Evolutionary conservation across 2,113 vertebrate species (phyloP).

Genomic region (Myrmophylax atrothorax): DNA sequence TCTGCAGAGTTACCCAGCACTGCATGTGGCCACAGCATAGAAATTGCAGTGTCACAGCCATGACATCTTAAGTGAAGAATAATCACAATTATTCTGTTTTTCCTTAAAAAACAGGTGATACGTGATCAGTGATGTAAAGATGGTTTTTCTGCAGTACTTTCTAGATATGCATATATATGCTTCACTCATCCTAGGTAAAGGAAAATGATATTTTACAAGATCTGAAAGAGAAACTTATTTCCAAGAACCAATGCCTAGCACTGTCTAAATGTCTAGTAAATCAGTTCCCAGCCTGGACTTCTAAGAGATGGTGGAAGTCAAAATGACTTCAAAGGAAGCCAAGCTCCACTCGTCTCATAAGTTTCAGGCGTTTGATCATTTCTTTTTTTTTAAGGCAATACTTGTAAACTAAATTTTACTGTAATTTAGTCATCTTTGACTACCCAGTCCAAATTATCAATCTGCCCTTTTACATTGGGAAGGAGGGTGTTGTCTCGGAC

Average conservation of each 20-base stretch:
- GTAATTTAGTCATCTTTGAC: not conserved
- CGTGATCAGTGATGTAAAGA: not conserved
- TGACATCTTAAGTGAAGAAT: not conserved
- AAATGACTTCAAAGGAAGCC: not conserved
- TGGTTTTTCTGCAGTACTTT: not conserved
- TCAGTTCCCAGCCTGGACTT: not conserved
- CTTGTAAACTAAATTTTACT: not conserved
- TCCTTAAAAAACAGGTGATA: not conserved
- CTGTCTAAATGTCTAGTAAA: not conserved
- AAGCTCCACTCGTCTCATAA: not conserved
- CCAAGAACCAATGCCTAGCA: not conserved
- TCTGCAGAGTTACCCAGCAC: not conserved
- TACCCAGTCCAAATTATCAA: not conserved
- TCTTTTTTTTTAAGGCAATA: not conserved
- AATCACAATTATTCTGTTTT: not conserved
- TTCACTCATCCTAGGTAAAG: not conserved
- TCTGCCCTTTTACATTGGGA: not conserved
- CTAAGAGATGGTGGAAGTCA: not conserved
- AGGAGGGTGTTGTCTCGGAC: not conserved
- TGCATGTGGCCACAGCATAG: fast-evolving
- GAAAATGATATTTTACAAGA: not conserved
- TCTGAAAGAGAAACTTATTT: not conserved
- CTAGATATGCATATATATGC: not conserved
- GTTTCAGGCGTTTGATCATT: not conserved
- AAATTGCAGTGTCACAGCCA: not conserved